Conservation (phyloP, 2,113 vertebrate genomes). For the Oreocharis arfaki region DNA sequence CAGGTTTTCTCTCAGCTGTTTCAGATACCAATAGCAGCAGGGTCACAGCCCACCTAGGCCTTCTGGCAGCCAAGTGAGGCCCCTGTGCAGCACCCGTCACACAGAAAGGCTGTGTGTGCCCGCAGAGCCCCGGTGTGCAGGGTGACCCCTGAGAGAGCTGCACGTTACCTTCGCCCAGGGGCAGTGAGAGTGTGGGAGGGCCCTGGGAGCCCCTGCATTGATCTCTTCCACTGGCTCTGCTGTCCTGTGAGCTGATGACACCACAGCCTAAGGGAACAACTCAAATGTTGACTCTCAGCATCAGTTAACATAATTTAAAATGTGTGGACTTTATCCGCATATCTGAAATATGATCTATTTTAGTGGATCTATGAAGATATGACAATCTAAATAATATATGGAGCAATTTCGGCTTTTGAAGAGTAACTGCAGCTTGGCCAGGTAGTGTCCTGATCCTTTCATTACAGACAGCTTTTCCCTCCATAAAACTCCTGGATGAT, state of each 20-base stretch:
- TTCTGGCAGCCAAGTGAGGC: not conserved
- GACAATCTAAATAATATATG: not conserved
- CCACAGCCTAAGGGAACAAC: not conserved
- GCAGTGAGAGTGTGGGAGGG: not conserved
- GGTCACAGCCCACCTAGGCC: not conserved
- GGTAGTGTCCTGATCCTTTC: not conserved
- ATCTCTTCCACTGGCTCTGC: not conserved
- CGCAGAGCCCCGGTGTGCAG: not conserved
- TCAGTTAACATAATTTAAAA: not conserved
- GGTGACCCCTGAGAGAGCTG: too few species aligned
- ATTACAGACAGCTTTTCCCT: not conserved
- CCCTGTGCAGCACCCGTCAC: not conserved
- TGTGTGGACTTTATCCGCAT: not conserved
- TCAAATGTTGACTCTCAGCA: not conserved
- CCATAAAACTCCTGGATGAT: not conserved
- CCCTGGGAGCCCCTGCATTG: not conserved
- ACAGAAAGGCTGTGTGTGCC: not conserved
- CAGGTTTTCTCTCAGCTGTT: not conserved
- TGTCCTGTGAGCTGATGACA: not conserved
- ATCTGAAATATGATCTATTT: not conserved
- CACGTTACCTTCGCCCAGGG: rapidly evolving
- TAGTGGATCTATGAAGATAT: not conserved
- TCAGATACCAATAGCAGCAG: not conserved
- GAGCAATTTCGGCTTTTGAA: not conserved
- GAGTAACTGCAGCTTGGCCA: not conserved